Conservation (phyloP, 2,888 invertebrate species). For the Balanococcus diminutus region DNA sequence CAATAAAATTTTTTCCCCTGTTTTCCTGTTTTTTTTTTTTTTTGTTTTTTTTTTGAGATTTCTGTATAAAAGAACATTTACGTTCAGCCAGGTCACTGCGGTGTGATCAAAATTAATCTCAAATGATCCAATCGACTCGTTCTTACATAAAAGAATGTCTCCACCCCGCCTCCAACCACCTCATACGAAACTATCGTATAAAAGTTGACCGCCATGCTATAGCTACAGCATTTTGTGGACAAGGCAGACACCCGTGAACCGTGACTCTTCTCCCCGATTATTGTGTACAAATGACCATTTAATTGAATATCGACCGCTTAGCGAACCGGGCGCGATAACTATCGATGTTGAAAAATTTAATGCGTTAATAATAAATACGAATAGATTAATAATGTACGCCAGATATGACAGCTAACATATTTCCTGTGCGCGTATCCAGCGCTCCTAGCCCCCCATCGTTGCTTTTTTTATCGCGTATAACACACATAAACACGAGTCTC, state of each 20-base stretch:
- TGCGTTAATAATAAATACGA: constrained; percentile 38
- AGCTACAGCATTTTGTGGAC: background rate
- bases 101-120: no score
- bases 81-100: no score
- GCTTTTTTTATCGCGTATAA: background rate
- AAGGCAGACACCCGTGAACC: background rate
- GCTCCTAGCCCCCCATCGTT: background rate
- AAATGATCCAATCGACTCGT: background rate
- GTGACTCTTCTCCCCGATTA: background rate
- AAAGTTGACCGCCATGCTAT: background rate
- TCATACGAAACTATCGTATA: background rate
- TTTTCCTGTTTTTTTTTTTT: no score
- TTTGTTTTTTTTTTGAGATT: no score
- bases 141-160: background rate
- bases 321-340: constrained; percentile 2
- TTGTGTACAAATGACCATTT: constrained; percentile 15
- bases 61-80: no score
- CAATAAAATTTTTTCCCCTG: no score
- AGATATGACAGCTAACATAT: constrained; percentile 23
- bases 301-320: constrained; percentile 21
- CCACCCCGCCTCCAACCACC: background rate
- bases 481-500: background rate
- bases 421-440: background rate
- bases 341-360: constrained; percentile 42
- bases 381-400: constrained; percentile 15